phyloP scores from a whole-genome alignment of 1,140 invertebrate genomes.

The Mylabris phalerata region DNA sequence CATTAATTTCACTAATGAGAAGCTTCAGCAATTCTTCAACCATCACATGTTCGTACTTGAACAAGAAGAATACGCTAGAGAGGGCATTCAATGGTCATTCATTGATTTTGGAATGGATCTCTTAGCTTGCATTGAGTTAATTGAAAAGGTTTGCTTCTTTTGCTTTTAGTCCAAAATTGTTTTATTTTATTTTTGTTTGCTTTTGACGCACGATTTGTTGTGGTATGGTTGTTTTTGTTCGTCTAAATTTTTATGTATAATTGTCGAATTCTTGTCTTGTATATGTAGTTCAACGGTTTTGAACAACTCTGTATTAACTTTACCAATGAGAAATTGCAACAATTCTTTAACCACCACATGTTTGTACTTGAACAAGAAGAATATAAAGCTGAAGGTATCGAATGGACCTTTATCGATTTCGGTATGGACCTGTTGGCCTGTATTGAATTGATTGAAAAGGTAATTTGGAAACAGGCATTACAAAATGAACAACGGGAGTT shows the following conservation, averaged over 20 bases:
- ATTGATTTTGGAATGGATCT: constrained; percentile 98
- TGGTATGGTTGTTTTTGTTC: constrained; percentile 1
- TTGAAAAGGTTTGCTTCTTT: constrained; percentile 75
- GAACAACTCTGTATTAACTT: constrained; percentile 98
- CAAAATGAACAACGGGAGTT: neutral
- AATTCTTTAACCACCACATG: constrained; percentile 98
- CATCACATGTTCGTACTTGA: constrained; percentile 98
- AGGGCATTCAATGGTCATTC: constrained; percentile 91
- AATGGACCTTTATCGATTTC: constrained; percentile 94
- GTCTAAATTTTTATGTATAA: constrained; percentile 17
- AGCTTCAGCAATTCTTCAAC: constrained; percentile 97
- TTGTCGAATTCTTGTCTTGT: constrained; percentile 3
- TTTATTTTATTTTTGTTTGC: neutral
- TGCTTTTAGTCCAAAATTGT: neutral
- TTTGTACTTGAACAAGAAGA: constrained; percentile 96
- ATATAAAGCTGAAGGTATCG: constrained; percentile 88
- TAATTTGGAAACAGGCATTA: constrained; percentile 43
- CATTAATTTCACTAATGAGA: constrained; percentile 98
- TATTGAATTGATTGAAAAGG: constrained; percentile 96
- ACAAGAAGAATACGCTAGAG: constrained; percentile 93
- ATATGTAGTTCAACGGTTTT: constrained; percentile 83
- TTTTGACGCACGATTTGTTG: constrained; percentile 1
- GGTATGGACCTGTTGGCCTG: constrained; percentile 93
- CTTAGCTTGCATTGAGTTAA: constrained; percentile 91
- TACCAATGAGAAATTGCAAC: constrained; percentile 93